Percentiles rank a stretch among this genome's conserved stretches.
Conservation (phyloP, 2,797 vertebrate species). For the Acanthopagrus latus region DNA sequence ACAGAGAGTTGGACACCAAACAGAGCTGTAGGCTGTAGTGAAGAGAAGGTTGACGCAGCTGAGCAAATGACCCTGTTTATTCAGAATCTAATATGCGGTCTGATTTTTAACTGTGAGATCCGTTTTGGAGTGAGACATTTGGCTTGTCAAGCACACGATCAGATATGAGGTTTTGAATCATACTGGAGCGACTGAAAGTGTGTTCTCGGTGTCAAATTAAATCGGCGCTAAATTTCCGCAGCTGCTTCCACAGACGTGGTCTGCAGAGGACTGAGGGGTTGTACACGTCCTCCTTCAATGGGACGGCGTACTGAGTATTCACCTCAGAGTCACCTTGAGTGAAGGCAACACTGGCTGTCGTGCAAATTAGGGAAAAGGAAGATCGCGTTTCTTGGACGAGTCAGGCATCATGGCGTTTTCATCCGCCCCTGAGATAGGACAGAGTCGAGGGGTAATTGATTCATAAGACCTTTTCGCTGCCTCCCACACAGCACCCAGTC, state of each 20-base stretch:
- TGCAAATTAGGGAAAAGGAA: background rate
- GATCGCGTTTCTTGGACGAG: background rate
- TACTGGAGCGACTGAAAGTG: background rate
- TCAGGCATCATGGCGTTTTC: background rate
- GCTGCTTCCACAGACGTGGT: background rate
- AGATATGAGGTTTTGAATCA: background rate
- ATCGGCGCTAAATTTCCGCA: background rate
- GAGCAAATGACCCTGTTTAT: constrained; percentile 31
- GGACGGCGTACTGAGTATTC: background rate
- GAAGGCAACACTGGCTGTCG: background rate
- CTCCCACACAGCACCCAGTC: background rate
- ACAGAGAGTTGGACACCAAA: constrained; percentile 18
- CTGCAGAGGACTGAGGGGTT: background rate
- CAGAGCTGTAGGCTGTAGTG: background rate
- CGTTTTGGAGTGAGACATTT: background rate
- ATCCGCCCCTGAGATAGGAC: background rate
- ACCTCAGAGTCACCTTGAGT: background rate
- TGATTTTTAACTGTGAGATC: background rate
- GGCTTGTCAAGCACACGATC: background rate
- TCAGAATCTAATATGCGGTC: background rate
- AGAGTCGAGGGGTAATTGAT: background rate
- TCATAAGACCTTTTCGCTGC: background rate
- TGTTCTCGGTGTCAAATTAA: background rate
- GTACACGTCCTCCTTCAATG: background rate
- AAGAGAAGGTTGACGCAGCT: constrained; percentile 32